These are phyloP conservation scores for Antennarius striatus DNA, from an alignment of 2,113 vertebrate genomes.

Conservation along the genomic window DNA sequence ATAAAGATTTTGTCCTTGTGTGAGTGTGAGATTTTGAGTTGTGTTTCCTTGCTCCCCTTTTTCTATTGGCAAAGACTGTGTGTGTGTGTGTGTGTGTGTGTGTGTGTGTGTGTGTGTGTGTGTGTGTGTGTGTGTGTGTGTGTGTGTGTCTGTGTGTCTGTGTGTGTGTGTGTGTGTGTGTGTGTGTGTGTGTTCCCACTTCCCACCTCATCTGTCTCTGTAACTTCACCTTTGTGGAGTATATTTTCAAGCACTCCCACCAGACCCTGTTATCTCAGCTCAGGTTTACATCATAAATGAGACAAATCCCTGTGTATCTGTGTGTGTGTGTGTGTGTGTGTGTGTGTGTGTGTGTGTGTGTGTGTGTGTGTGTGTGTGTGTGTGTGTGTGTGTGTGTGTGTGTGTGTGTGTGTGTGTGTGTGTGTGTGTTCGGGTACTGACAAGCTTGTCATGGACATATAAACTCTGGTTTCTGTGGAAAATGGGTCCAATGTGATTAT, in stretches of 20 bases:
- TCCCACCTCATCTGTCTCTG: constrained; percentile 42
- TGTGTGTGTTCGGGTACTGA: constrained; percentile 18
- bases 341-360: neutral
- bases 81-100: constrained; percentile 34
- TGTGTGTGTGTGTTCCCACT: neutral
- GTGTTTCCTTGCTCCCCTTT: constrained; percentile 27
- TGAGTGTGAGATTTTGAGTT: constrained; percentile 38
- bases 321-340: neutral
- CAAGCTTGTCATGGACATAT: constrained; percentile 50
- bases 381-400: neutral
- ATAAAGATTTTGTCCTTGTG: constrained; percentile 55
- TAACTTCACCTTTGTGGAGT: constrained; percentile 62
- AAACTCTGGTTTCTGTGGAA: constrained; percentile 26
- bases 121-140: constrained; percentile 33
- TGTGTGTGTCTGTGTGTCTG: neutral
- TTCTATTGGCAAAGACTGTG: constrained; percentile 29
- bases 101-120: constrained; percentile 35
- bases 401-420: constrained; percentile 1
- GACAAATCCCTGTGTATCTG: constrained; percentile 28
- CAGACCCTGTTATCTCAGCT: constrained; percentile 59
- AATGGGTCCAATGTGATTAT: constrained; percentile 55
- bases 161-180: constrained; percentile 32
- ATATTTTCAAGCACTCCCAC: constrained; percentile 68
- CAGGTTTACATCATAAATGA: constrained; percentile 72
- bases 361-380: neutral